Evolutionary conservation across 2,113 vertebrate species (phyloP).

Genomic region (Onychostoma macrolepis): DNA sequence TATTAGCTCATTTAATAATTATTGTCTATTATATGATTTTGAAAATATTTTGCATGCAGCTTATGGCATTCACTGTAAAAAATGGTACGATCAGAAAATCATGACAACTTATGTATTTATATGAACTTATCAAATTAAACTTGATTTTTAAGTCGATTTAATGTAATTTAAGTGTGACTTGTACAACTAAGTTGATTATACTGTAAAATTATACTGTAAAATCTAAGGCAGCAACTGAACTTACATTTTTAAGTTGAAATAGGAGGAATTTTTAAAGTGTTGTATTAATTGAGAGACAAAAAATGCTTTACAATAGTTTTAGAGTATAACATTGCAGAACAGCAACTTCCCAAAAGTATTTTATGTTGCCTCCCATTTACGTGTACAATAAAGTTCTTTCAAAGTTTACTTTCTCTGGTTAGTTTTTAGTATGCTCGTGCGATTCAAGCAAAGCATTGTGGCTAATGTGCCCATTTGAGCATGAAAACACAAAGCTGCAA

Average conservation of each 20-base stretch:
- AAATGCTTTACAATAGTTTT: not conserved
- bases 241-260: not conserved
- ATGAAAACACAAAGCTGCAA: constrained; percentile 28
- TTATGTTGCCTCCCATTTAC: not conserved
- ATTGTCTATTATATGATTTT: not conserved
- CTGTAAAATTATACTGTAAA: not conserved
- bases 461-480: constrained; percentile 34
- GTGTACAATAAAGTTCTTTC: not conserved
- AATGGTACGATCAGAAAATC: not conserved
- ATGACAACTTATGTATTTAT: not conserved
- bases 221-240: not conserved
- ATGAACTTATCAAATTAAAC: not conserved
- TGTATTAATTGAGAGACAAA: not conserved
- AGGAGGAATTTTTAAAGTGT: too few species aligned
- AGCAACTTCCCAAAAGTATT: not conserved
- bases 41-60: not conserved
- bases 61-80: not conserved
- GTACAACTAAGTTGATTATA: not conserved
- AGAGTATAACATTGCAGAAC: not conserved
- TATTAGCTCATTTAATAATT: not conserved
- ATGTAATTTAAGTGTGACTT: not conserved
- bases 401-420: not conserved
- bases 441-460: constrained; percentile 23
- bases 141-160: not conserved
- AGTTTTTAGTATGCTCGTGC: not conserved